Conservation (phyloP, 2,888 invertebrate genomes). For the Norana najaformis region DNA sequence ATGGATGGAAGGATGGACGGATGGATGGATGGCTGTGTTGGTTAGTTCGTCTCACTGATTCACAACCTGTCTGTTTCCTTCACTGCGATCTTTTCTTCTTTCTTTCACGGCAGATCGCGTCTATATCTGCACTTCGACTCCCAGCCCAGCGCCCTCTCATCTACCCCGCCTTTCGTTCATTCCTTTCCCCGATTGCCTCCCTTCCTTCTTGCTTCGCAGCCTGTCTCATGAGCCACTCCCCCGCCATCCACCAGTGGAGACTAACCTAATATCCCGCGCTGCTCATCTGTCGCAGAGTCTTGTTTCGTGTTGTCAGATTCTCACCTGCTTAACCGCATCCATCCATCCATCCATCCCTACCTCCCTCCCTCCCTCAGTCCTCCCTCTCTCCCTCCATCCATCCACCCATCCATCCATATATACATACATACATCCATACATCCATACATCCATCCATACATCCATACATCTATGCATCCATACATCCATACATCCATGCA, state of each 20-base stretch:
- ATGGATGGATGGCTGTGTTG: too few relatives aligned
- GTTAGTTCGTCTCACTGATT: too few relatives aligned
- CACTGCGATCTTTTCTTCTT: too few relatives aligned
- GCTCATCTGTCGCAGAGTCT: not conserved
- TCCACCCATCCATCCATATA: too few relatives aligned
- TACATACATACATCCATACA: too few relatives aligned
- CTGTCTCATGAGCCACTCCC: not conserved
- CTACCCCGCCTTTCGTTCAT: not conserved
- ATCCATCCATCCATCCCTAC: not conserved
- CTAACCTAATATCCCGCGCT: not conserved
- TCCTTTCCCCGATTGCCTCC: not conserved
- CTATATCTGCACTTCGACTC: not conserved
- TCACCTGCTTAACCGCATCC: not conserved
- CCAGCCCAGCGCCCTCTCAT: not conserved
- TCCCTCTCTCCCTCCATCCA: not conserved
- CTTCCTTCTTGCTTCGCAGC: not conserved
- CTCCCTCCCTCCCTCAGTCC: not conserved
- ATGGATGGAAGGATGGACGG: too few relatives aligned
- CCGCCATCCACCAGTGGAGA: not conserved
- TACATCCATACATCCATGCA: not conserved
- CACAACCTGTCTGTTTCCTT: too few relatives aligned
- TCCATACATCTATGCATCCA: too few relatives aligned
- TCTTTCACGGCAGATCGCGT: too few relatives aligned
- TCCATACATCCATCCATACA: too few relatives aligned
- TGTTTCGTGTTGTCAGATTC: not conserved